Evolutionary conservation across 2,113 vertebrate species (phyloP), one percentile per base, ranked within the genome.

Genomic region (Atherinomorus stipes): DNA sequence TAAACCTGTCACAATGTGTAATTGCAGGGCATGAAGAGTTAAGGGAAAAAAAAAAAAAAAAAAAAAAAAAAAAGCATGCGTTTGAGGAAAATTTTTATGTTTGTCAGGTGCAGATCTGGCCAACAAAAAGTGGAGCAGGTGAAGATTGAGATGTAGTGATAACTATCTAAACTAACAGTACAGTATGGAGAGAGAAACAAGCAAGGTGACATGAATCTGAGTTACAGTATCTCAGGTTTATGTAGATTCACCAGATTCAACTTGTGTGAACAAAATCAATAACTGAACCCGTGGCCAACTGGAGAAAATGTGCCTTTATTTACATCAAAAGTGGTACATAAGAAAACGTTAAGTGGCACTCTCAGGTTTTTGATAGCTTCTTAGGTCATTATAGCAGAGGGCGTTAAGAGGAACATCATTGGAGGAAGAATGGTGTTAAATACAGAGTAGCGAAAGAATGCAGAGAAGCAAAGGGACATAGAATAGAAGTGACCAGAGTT

Each of bases 1-100:
- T 71, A 58, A 83, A 84, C 78, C 74, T 83, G 83, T 77, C 85
- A 84, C 64, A 58, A 22, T 66, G 50, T 52, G 40, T 54, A 40
- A 85, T 68, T 52, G 68, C 7, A 56, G 60, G n/a, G 12, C 21
- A 74, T 23, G 34, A 62, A 34, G 45, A 71, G 45, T 83, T 40
- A 57, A 71, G 75, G 60, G 47, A 40, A 61, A 23, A 44, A 12
- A 13, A 62, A 49, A 21, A 57, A 47, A 22, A n/a, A 26, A 23
- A 16, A 45, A 54, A n/a, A 19, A 22, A 57, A 34, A 62, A 84
- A 85, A 74, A 79, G 59, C 68, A 85, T 74, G 69, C 64, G 60
- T 25, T 12, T 63, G 64, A 61, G 26, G 53, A 63, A 31, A 53
- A 22, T 44, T 68, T 82, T 74, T 21, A 64, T 40, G 49, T 60